phyloP scores from a whole-genome alignment of 2,797 vertebrate species.

The Sebastes matsubarae region DNA sequence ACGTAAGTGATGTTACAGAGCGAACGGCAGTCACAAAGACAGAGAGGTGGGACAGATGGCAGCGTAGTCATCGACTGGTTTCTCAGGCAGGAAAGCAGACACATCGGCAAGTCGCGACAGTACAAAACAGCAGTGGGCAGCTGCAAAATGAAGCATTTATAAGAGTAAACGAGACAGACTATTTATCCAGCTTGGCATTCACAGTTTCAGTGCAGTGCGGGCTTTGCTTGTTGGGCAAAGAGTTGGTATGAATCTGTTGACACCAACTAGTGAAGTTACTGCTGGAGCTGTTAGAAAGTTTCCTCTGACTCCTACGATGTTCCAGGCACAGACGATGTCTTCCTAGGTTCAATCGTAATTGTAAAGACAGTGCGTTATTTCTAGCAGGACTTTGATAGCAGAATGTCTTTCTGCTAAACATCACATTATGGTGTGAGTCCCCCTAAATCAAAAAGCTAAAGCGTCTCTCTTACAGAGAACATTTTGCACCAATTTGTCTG shows the following conservation, averaged over 20 bases:
- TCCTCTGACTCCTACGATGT: neutral
- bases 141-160: constrained; percentile 39
- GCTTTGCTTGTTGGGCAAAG: constrained; percentile 6
- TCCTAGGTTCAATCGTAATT: neutral
- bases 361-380: neutral
- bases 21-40: constrained; percentile 36
- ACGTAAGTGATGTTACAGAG: constrained; percentile 30
- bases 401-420: neutral
- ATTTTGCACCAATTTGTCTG: neutral
- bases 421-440: neutral
- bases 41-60: constrained; percentile 54
- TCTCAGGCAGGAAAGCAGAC: constrained; percentile 32
- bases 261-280: neutral
- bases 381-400: neutral
- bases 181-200: constrained; percentile 34
- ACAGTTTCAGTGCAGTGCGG: neutral
- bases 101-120: constrained; percentile 6
- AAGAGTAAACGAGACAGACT: constrained; percentile 27
- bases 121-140: constrained; percentile 36
- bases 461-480: neutral
- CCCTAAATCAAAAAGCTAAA: neutral
- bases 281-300: neutral
- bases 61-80: constrained; percentile 22
- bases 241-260: constrained; percentile 10
- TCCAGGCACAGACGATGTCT: neutral